Percentiles rank a stretch among this genome's conserved stretches.
phyloP scores from a whole-genome alignment of 2,113 vertebrate genomes.

The Callipepla squamata region DNA sequence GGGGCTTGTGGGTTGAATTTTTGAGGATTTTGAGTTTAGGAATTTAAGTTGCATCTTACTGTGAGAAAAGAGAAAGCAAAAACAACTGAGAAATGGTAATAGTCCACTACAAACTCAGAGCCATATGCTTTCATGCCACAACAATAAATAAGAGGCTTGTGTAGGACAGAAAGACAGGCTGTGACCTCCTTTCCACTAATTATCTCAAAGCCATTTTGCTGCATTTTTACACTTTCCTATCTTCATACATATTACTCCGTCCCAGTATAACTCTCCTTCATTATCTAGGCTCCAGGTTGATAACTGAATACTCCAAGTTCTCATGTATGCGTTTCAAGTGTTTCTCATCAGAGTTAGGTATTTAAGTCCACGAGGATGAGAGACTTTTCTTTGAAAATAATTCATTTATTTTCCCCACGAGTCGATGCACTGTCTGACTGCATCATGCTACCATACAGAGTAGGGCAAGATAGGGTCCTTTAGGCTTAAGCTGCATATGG shows the following conservation, averaged over 20 bases:
- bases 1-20: slow-evolving; percentile 55
- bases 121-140: slow-evolving; percentile 27
- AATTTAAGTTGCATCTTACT: slow-evolving; percentile 50
- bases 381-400: background rate
- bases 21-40: slow-evolving; percentile 25
- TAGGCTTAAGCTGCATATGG: background rate
- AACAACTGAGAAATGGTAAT: slow-evolving; percentile 41
- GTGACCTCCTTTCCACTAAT: slow-evolving; percentile 45
- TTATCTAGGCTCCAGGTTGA: background rate
- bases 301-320: background rate
- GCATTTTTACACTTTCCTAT: slow-evolving; percentile 12
- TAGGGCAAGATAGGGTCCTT: background rate
- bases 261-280: background rate
- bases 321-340: background rate
- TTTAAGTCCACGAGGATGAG: background rate
- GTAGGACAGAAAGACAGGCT: background rate
- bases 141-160: slow-evolving; percentile 25
- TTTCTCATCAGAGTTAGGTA: background rate
- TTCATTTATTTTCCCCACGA: background rate
- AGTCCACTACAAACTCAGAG: slow-evolving; percentile 37
- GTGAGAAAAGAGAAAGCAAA: slow-evolving; percentile 64
- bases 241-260: background rate
- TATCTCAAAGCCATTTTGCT: slow-evolving; percentile 31
- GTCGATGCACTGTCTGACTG: background rate
- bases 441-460: fast-evolving